Conservation (phyloP, 2,888 invertebrate genomes). For the Xestia xanthographa region DNA sequence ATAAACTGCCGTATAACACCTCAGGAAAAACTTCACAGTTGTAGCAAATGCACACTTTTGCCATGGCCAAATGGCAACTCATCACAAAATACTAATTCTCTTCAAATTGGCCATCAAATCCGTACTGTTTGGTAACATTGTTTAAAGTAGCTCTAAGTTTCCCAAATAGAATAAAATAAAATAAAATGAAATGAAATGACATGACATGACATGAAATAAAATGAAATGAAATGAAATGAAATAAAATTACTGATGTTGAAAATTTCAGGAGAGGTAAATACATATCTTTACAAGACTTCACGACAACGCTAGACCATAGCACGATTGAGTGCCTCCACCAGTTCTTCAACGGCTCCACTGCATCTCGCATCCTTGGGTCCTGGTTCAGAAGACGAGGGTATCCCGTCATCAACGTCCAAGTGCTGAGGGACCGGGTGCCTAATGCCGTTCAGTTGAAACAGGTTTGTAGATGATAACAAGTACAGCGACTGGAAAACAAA, state of each 20-base stretch:
- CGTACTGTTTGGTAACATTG: no score
- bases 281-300: conserved; percentile 82
- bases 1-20: neutral
- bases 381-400: conserved; percentile 93
- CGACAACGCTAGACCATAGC: conserved; percentile 78
- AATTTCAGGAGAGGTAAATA: conserved; percentile 82
- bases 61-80: neutral
- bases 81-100: no score
- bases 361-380: conserved; percentile 88
- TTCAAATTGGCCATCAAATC: no score
- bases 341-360: conserved; percentile 85
- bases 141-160: no score
- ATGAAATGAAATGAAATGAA: no score
- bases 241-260: no score
- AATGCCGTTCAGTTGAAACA: conserved; percentile 84
- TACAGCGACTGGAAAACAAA: no score
- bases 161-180: no score
- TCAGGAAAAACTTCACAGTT: neutral
- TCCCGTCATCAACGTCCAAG: conserved; percentile 91
- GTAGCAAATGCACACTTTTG: neutral
- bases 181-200: no score
- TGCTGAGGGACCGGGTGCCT: conserved; percentile 80
- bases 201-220: no score
- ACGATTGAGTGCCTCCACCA: conserved; percentile 84
- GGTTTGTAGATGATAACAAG: conserved; percentile 64